Percentiles rank a stretch among this genome's conserved stretches.
Evolutionary conservation across 2,888 invertebrate genomes (phyloP).

Genomic region (Gasteruption jaculator): DNA sequence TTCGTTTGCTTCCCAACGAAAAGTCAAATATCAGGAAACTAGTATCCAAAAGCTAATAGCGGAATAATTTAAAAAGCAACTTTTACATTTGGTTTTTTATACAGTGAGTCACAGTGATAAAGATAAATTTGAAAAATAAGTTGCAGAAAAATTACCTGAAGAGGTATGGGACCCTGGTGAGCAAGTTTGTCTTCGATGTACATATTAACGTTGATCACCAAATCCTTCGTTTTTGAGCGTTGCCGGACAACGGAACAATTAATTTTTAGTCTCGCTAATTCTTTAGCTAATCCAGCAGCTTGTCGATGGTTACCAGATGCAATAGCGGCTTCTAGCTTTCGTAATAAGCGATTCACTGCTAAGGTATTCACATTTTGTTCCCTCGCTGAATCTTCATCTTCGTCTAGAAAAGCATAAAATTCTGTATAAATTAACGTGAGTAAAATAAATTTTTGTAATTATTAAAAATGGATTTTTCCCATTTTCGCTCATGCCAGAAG

Average conservation of each 20-base stretch:
- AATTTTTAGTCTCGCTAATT: conserved; percentile 71
- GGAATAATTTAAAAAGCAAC: too few relatives aligned
- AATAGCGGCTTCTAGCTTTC: conserved; percentile 73
- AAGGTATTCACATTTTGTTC: conserved; percentile 55
- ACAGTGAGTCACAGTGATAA: too few relatives aligned
- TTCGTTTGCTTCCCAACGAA: neutral
- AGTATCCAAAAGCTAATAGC: too few relatives aligned
- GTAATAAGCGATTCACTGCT: conserved; percentile 62
- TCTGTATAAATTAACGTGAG: too few relatives aligned
- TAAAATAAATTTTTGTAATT: too few relatives aligned
- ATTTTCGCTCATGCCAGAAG: too few relatives aligned
- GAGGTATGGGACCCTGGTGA: conserved; percentile 73
- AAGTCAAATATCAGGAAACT: conserved; percentile 3
- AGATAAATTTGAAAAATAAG: too few relatives aligned
- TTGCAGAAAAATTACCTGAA: conserved; percentile 55
- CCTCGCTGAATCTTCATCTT: conserved; percentile 21
- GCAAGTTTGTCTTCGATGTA: conserved; percentile 78
- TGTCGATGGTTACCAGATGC: conserved; percentile 70
- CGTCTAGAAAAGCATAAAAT: too few relatives aligned
- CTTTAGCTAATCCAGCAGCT: conserved; percentile 72
- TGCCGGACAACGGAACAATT: conserved; percentile 67
- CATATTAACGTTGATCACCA: conserved; percentile 64
- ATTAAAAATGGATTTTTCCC: too few relatives aligned
- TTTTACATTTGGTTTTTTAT: too few relatives aligned
- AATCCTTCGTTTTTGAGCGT: conserved; percentile 37